Evolutionary conservation across 2,797 vertebrate genomes (phyloP).

Genomic region (Rhodeus uyekii): DNA sequence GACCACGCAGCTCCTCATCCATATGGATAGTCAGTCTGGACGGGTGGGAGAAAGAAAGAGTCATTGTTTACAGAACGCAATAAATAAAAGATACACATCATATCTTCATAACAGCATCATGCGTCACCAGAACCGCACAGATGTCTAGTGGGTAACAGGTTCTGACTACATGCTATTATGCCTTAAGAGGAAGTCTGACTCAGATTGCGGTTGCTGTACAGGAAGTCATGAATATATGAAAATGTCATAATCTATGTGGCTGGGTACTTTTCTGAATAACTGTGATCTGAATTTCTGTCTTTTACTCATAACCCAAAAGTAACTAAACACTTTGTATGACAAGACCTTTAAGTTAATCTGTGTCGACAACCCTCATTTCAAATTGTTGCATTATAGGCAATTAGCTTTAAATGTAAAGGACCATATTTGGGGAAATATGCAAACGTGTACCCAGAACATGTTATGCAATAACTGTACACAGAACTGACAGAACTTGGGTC

Average conservation of each 20-base stretch:
- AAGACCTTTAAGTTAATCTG: neutral
- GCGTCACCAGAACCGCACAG: neutral
- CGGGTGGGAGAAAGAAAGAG: neutral
- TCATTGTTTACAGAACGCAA: constrained; percentile 2
- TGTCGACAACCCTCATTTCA: neutral
- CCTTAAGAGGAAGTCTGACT: constrained; percentile 28
- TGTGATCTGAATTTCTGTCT: neutral
- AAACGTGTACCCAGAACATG: neutral
- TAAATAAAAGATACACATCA: neutral
- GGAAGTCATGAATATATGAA: neutral
- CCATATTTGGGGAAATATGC: neutral
- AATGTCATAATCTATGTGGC: neutral
- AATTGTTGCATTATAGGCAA: neutral
- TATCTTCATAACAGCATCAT: neutral
- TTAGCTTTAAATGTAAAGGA: neutral
- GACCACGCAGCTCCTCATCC: constrained; percentile 96
- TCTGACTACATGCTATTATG: neutral
- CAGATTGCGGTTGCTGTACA: neutral
- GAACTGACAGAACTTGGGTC: no score
- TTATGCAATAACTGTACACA: neutral
- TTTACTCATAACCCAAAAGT: neutral
- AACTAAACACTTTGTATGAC: neutral
- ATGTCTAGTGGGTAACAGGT: neutral
- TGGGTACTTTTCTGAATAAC: neutral
- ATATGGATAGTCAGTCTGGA: constrained; percentile 95